These are phyloP conservation scores for Pteropus alecto DNA, from an alignment of 2,113 vertebrate species.

Conservation along the genomic window DNA sequence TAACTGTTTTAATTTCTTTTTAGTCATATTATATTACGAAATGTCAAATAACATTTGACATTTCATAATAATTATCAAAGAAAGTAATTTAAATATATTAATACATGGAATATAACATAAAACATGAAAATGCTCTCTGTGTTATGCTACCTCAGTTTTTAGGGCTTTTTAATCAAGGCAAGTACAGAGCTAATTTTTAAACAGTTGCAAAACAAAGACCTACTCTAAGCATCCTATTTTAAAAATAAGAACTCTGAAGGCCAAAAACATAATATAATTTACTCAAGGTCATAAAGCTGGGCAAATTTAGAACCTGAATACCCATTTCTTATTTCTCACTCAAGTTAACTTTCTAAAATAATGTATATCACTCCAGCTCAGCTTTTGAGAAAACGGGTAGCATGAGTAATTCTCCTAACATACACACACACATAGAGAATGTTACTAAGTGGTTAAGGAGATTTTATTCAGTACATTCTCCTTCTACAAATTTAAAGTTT, in stretches of 20 bases:
- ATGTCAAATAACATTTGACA: not conserved
- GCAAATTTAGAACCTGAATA: not conserved
- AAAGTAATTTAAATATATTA: not conserved
- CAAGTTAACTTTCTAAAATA: not conserved
- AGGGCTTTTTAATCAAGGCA: not conserved
- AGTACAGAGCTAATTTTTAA: not conserved
- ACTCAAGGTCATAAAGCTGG: not conserved
- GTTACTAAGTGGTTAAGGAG: not conserved
- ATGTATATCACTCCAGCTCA: not conserved
- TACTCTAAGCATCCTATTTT: not conserved
- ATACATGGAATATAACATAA: not conserved
- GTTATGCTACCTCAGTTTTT: not conserved
- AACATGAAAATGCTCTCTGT: not conserved
- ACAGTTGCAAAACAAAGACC: not conserved
- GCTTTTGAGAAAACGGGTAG: not conserved
- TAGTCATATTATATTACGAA: not conserved
- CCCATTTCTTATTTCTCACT: not conserved
- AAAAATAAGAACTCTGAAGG: not conserved
- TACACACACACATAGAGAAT: not conserved
- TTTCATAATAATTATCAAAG: not conserved
- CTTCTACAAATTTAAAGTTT: not conserved
- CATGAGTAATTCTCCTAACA: not conserved
- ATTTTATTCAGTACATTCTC: not conserved
- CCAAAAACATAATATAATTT: not conserved
- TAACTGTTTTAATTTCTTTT: not conserved